These are phyloP conservation scores for Thereva nobilitata DNA, from an alignment of 2,888 invertebrate genomes.

Conservation along the genomic window DNA sequence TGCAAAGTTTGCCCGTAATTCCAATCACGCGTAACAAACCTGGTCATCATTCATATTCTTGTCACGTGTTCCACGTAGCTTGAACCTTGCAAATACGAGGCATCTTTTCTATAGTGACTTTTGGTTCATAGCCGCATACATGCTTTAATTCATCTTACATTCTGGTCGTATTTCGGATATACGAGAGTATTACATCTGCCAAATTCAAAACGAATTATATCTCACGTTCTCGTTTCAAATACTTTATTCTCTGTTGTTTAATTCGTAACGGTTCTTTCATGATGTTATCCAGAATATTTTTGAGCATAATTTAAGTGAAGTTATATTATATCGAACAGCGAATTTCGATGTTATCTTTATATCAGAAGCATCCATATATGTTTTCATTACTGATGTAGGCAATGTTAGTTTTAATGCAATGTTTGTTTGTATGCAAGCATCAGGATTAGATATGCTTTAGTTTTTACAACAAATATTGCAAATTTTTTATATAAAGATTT, in stretches of 20 bases:
- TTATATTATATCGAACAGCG: too few relatives aligned
- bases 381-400: too few relatives aligned
- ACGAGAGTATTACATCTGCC: conserved; percentile 30
- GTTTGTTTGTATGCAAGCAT: too few relatives aligned
- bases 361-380: too few relatives aligned
- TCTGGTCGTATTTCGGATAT: conserved; percentile 19
- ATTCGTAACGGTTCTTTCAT: background rate
- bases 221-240: conserved; percentile 15
- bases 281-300: too few relatives aligned
- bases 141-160: conserved; percentile 22
- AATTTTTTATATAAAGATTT: too few relatives aligned
- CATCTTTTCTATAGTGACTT: conserved; percentile 10
- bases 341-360: too few relatives aligned
- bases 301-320: too few relatives aligned
- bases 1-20: conserved; percentile 2
- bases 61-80: conserved; percentile 27
- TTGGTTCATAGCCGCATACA: conserved; percentile 9
- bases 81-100: conserved; percentile 24
- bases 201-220: conserved; percentile 31
- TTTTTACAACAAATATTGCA: too few relatives aligned
- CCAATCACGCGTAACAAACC: conserved; percentile 30
- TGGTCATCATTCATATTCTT: conserved; percentile 26
- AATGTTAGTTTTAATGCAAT: too few relatives aligned
- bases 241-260: conserved; percentile 16
- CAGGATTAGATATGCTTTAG: too few relatives aligned